Base-by-base conservation (phyloP, 2,113 vertebrate genomes). In the Lanius collurio region DNA sequence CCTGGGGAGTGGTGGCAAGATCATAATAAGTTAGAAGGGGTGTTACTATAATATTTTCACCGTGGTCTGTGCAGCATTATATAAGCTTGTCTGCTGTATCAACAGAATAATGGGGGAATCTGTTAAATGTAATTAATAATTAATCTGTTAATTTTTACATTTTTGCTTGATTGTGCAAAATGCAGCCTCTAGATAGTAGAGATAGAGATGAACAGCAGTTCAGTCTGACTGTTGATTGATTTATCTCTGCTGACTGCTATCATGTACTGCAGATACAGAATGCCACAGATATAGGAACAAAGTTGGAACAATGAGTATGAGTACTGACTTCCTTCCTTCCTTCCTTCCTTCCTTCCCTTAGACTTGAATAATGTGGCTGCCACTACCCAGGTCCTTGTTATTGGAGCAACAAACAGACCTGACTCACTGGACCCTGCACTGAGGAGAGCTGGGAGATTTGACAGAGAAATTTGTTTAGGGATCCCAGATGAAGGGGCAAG, bases 371-470 rank as follows among this genome's bases (percentile, higher is more conserved):
- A 98, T 0, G 33, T 98, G 95, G 90, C 98, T 20, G 93, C 97
- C 35, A 98, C 96, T 1, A 98, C 99, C 42, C 99, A 98, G 87
- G 98, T 99, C 18, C 96, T 99, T 81, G 98, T 99, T 68, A 99
- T 99, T 2, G 99, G 99, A 5, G 99, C 99, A 86, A 99, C 99
- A 20, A 99, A 99, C 97, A 98, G 99, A 33, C 99, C 99, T 5
- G 99, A 99, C 91, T 98, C 99, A 0, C 85, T 99, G 77, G 99
- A 99, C 93, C 99, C 99, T 2, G 99, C 99, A 4, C 97, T 99
- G 76, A 98, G 99, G 56, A 97, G 99, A 33, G 99, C 99, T 1
- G 99, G 99, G 12, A 99, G 99, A 83, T 99, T 99, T 14, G 99
- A 99, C 97, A 91, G 98, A 91, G 99, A 99, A 93, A 99, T 99